Evolutionary conservation across 1,140 invertebrate species (phyloP).

Genomic region (Metaphire vulgaris): DNA sequence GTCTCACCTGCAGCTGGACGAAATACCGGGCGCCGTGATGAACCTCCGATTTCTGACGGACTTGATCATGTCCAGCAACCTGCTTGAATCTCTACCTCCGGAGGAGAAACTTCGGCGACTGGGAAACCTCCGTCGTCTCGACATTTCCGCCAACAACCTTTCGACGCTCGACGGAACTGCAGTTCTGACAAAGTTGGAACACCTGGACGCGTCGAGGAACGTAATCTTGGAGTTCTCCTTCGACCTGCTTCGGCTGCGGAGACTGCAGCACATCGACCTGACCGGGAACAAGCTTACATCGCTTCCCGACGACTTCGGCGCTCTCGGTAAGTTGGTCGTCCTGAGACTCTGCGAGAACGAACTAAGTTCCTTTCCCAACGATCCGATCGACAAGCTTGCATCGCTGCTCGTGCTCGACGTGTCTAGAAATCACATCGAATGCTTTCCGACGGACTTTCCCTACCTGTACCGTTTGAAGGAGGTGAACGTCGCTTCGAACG

Average conservation of each 20-base stretch:
- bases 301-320: constrained; percentile 25
- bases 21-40: constrained; percentile 42
- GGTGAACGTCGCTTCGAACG: neutral
- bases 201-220: constrained; percentile 41
- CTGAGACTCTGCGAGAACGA: constrained; percentile 16
- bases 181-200: constrained; percentile 35
- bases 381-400: constrained; percentile 40
- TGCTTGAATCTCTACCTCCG: constrained; percentile 38
- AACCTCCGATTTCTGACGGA: constrained; percentile 41
- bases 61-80: constrained; percentile 43
- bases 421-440: constrained; percentile 45
- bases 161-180: constrained; percentile 12
- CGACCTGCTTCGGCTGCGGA: constrained; percentile 35
- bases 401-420: constrained; percentile 42
- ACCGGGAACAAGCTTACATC: constrained; percentile 31
- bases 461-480: neutral
- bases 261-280: constrained; percentile 40
- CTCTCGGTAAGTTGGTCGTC: constrained; percentile 4
- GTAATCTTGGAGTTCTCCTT: constrained; percentile 36
- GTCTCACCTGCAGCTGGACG: constrained; percentile 41
- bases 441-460: constrained; percentile 34
- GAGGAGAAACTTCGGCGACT: constrained; percentile 36
- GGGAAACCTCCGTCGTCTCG: constrained; percentile 37
- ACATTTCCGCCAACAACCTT: constrained; percentile 17
- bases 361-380: neutral